Evolutionary conservation across 2,113 vertebrate genomes (phyloP).

Genomic region (Myrmecobius fasciatus): DNA sequence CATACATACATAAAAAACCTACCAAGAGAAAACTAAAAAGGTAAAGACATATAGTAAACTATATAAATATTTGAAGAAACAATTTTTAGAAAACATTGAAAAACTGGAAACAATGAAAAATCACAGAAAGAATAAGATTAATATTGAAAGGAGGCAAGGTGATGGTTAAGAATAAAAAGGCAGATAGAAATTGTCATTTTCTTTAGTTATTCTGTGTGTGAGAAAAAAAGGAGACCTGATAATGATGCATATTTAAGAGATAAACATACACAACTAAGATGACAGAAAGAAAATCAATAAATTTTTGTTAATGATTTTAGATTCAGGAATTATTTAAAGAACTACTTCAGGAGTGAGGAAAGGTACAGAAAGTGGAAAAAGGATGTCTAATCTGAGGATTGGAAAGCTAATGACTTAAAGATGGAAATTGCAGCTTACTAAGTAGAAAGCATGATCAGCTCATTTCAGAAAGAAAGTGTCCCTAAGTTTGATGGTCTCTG

Average conservation of each 20-base stretch:
- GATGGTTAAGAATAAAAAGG: not conserved
- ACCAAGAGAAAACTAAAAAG: no score
- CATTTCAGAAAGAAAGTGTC: not conserved
- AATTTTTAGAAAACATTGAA: not conserved
- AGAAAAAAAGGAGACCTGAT: not conserved
- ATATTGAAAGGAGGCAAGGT: not conserved
- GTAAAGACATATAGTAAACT: no score
- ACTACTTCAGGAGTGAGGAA: not conserved
- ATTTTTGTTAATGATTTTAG: not conserved
- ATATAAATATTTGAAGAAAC: not conserved
- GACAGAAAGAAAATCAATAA: not conserved
- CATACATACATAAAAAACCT: no score
- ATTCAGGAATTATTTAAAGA: not conserved
- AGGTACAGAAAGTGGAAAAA: not conserved
- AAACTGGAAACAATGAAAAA: not conserved
- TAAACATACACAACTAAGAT: not conserved
- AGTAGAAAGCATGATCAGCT: not conserved
- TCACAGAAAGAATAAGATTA: not conserved
- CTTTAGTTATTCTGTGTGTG: not conserved
- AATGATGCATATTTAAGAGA: not conserved
- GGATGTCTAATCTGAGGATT: not conserved
- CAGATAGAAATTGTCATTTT: not conserved
- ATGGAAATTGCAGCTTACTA: not conserved
- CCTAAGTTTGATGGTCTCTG: not conserved
- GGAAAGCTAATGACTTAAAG: not conserved